A percentile compares a stretch with the other conserved stretches of the same genome.
Conservation (phyloP, 2,797 vertebrate genomes). For the Simalia tracyae region DNA sequence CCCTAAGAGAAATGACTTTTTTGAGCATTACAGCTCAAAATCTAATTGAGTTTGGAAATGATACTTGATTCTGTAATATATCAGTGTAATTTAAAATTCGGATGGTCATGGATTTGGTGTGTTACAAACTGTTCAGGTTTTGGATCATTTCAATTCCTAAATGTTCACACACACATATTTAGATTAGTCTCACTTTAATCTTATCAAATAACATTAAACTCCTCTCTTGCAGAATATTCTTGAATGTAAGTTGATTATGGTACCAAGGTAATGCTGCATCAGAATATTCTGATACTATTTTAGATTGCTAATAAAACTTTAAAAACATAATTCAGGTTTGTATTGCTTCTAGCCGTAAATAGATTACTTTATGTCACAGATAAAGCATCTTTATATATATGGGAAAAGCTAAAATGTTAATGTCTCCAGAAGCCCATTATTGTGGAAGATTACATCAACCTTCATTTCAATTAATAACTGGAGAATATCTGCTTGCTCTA, state of each 20-base stretch:
- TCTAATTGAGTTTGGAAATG: conserved; percentile 61
- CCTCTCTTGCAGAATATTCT: conserved; percentile 48
- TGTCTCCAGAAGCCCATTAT: not conserved
- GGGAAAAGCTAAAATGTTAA: not conserved
- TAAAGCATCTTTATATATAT: not conserved
- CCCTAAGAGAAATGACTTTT: conserved; percentile 58
- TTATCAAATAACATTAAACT: conserved; percentile 56
- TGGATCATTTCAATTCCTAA: conserved; percentile 51
- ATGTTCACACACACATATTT: conserved; percentile 52
- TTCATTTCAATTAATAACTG: not conserved
- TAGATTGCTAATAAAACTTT: conserved; percentile 30
- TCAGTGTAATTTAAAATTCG: conserved; percentile 43
- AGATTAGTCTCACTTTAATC: conserved; percentile 40
- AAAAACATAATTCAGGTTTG: conserved; percentile 24
- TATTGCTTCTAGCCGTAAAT: conserved; percentile 17
- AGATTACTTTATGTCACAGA: not conserved
- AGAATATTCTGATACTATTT: conserved; percentile 30
- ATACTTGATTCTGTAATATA: conserved; percentile 51
- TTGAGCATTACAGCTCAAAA: conserved; percentile 49
- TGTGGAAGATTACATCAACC: not conserved
- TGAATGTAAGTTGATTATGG: conserved; percentile 54
- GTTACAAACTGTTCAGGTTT: conserved; percentile 40
- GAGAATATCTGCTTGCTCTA: not conserved
- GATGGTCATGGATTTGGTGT: conserved; percentile 50
- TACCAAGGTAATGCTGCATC: conserved; percentile 41